Base-by-base conservation (phyloP, 2,797 vertebrate species). In the Pampus argenteus region DNA sequence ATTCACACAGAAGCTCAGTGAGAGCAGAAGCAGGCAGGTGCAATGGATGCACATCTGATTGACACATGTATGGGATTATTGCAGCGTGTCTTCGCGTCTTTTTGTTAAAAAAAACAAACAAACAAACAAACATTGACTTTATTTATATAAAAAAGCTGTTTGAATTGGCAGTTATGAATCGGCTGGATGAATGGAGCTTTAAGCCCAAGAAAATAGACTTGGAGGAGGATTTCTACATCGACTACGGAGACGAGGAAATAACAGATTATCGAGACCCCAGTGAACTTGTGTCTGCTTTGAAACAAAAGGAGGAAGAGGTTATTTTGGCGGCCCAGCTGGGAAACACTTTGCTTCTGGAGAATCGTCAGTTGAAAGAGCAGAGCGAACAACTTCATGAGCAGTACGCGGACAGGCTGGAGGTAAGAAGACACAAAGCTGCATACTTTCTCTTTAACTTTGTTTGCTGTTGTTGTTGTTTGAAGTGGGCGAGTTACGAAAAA, bases 261-360 rank as follows among this genome's bases (percentile, higher is more conserved):
- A 81, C 85, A 76, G 86, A 85, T 66, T 92, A 90, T 71, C 90
- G 79, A 48, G 92, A 93, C 83, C 89, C 90, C 65, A 44, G 20
- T 64, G 94, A 95, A 86, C 89, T 95, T 44, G 26, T 94, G 78
- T 81, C 84, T 42, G 93, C 93, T 50, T 26, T 95, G 38, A 94
- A 94, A 89, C 93, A 93, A 89, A 95, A 94, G 87, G 93, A 95
- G 87, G 94, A 95, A 90, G 94, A 95, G 78, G 90, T 95, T 78
- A 79, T 95, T 86, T 85, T 95, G 88, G 95, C 95, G 38, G 95
- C 94, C 25, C 88, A 94, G 89, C 89, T 95, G 89, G 95, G 95
- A 71, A 95, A 94, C 69, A 93, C 94, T 5, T 86, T 95, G 71
- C 94, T 95, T 17, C 75, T 93, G 82, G 93, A 95, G 74, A 95